Evolutionary conservation across 2,797 vertebrate genomes (phyloP), one percentile per base, ranked within the genome.

Genomic region (Cryptoprocta ferox): DNA sequence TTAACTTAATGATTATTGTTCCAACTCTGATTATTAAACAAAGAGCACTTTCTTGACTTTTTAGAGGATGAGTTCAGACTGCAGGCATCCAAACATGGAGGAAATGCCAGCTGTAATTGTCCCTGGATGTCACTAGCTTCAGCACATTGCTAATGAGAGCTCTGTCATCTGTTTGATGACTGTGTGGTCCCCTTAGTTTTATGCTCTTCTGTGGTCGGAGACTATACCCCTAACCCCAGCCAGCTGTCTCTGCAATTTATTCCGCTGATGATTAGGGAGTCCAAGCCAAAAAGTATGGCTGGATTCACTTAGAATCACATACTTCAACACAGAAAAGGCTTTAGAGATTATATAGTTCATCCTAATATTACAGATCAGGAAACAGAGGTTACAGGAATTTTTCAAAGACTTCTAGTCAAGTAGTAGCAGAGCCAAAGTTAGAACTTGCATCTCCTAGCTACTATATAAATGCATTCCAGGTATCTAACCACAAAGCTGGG

Each of bases 241-340:
- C 89, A 94, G 75, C 70, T 96, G 79, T 80, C 94, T 84, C 70
- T 87, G 59, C 32, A 94, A 92, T 93, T 95, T 93, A 87, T 80
- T 92, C 42, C 95, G 86, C 56, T 66, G 53, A 91, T 91, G 42
- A 63, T 42, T 92, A 61, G 65, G 26, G 18, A 84, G 9, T 73
- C 11, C 50, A 85, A 82, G 88, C 66, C 59, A 85, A 87, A 93
- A 45, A 83, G 30, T 48, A 35, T 75, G 50, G 68, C 21, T 65
- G 9, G 73, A 75, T 50, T 96, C 48, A 65, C 30, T 83, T 86
- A 88, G 42, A 91, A 76, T 70, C 50, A 76, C 5, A 89, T 56
- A 81, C 9, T 76, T 45, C n/a, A 53, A 53, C 28, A 32, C 12
- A 71, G n/a, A 42, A 87, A 89, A 75, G 24, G 5, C 35, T 50